Percentiles rank a stretch among this genome's conserved stretches.
Conservation (phyloP, 2,113 vertebrate genomes). For the Engystomops pustulosus region DNA sequence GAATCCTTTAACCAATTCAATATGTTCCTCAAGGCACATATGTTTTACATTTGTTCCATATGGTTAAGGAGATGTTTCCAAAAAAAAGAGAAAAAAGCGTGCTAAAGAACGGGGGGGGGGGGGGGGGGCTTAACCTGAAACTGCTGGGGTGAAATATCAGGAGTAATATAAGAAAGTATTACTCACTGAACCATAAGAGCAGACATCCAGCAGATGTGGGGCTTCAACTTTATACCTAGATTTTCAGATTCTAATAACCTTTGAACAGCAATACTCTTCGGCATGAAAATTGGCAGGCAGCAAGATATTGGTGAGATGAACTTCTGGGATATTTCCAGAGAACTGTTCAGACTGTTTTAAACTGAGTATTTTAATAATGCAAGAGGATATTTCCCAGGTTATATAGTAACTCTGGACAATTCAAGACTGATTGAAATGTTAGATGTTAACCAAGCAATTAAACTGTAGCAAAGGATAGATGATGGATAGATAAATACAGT, state of each 20-base stretch:
- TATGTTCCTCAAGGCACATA: neutral
- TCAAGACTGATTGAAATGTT: neutral
- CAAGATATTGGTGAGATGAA: neutral
- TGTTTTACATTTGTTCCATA: conserved; percentile 8
- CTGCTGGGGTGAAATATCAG: neutral
- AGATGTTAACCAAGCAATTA: neutral
- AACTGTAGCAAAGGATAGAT: neutral
- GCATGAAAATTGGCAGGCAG: neutral
- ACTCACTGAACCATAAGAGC: neutral
- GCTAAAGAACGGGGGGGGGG: no score
- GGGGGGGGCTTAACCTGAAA: neutral
- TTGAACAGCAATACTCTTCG: neutral
- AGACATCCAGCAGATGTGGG: neutral
- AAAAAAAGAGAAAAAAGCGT: neutral
- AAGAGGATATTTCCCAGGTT: neutral
- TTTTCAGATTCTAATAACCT: neutral
- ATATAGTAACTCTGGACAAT: neutral
- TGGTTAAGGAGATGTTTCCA: neutral
- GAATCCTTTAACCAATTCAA: neutral
- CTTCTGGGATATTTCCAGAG: neutral
- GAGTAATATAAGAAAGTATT: neutral
- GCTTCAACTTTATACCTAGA: neutral
- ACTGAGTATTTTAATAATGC: neutral
- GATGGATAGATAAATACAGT: no score
- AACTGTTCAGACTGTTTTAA: neutral